phyloP scores from a whole-genome alignment of 1,140 invertebrate species.

The Bacillus rossius region DNA sequence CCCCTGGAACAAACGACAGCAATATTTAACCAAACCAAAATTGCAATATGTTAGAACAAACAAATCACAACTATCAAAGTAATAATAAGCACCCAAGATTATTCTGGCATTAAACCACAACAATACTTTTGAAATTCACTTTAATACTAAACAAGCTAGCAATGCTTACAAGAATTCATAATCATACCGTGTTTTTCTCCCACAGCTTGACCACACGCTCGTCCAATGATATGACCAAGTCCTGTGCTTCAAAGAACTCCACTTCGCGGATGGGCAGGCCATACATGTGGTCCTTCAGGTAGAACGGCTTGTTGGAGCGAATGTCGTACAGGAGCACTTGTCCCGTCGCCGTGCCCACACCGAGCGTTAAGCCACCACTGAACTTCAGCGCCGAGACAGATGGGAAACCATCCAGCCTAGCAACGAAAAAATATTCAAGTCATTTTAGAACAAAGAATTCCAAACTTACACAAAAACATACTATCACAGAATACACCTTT shows the following conservation, averaged over 20 bases:
- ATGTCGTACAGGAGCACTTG: conserved; percentile 95
- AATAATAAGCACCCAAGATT: no score
- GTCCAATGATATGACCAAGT: conserved; percentile 90
- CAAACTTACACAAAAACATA: no score
- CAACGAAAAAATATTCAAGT: conserved; percentile 29
- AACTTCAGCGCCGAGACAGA: conserved; percentile 75
- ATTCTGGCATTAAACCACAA: no score
- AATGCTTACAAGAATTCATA: no score
- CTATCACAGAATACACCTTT: no score
- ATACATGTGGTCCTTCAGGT: conserved; percentile 94
- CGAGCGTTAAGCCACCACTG: conserved; percentile 78
- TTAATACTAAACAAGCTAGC: no score
- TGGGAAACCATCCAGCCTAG: conserved; percentile 59
- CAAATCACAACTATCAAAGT: no score
- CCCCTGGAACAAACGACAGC: conserved; percentile 44
- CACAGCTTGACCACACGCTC: conserved; percentile 90
- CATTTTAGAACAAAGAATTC: no score
- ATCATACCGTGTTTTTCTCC: conserved; percentile 79
- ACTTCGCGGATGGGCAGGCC: conserved; percentile 87
- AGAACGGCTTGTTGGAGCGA: conserved; percentile 79
- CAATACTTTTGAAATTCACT: no score
- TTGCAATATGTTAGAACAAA: no score
- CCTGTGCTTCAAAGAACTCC: conserved; percentile 71
- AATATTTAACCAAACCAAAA: no score
- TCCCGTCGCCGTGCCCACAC: conserved; percentile 88